phyloP scores from a whole-genome alignment of 2,113 vertebrate species.

The Psophia crepitans region DNA sequence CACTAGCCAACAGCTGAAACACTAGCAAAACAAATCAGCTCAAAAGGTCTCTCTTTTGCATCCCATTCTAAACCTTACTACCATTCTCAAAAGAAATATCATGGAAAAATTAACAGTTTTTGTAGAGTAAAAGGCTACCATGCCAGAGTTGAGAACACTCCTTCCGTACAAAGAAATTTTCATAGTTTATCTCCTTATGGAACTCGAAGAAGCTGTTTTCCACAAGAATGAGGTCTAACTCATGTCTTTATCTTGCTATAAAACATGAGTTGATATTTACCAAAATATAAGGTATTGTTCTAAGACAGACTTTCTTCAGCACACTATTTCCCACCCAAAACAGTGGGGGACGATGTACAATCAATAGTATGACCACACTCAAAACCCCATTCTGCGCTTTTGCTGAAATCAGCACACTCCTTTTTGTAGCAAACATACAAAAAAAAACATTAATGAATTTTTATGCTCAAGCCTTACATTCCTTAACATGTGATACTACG shows the following conservation, averaged over 20 bases:
- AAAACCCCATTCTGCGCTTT: not conserved
- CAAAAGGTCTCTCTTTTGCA: not conserved
- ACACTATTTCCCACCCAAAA: rapidly evolving
- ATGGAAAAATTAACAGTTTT: not conserved
- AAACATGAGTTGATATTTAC: not conserved
- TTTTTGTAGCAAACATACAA: not conserved
- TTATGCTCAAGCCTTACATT: not conserved
- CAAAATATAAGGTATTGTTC: not conserved
- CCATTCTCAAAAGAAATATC: not conserved
- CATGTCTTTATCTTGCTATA: not conserved
- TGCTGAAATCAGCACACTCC: not conserved
- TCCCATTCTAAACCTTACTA: not conserved
- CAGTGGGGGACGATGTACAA: not conserved
- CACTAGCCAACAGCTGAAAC: not conserved
- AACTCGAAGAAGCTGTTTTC: not conserved
- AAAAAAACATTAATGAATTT: not conserved
- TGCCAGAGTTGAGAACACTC: not conserved
- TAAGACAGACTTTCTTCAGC: not conserved
- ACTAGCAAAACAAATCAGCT: not conserved
- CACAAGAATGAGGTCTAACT: not conserved
- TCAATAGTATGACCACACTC: too few relatives aligned
- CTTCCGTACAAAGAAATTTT: not conserved
- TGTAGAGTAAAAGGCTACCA: not conserved
- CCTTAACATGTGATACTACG: not conserved
- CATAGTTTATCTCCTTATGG: not conserved